These are phyloP conservation scores for Synanthedon myopaeformis DNA, from an alignment of 2,888 invertebrate species.

Conservation along the genomic window DNA sequence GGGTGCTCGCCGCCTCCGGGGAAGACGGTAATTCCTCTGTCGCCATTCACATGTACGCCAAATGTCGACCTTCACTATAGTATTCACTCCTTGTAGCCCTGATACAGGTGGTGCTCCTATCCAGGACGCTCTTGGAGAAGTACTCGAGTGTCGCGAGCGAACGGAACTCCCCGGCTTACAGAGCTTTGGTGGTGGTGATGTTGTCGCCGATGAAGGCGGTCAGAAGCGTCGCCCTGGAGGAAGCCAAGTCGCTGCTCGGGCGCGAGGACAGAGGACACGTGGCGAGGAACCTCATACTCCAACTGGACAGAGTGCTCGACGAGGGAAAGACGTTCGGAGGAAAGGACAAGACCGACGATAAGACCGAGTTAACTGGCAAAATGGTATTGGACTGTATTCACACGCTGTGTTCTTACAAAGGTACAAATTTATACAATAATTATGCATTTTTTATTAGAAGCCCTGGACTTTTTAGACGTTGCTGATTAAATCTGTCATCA, in stretches of 20 bases:
- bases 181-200: constrained; percentile 77
- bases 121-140: constrained; percentile 77
- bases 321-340: constrained; percentile 62
- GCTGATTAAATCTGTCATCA: constrained; percentile 15
- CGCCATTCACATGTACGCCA: neutral
- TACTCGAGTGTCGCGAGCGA: constrained; percentile 77
- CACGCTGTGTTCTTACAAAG: constrained; percentile 62
- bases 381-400: constrained; percentile 67
- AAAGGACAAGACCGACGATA: constrained; percentile 50
- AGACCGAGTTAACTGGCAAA: constrained; percentile 64
- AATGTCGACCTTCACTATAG: constrained; percentile 31
- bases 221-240: constrained; percentile 71
- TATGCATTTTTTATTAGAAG: neutral
- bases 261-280: constrained; percentile 72
- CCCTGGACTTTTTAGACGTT: too few relatives aligned
- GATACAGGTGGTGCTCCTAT: constrained; percentile 78
- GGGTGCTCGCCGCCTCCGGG: constrained; percentile 77
- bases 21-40: constrained; percentile 70
- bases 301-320: constrained; percentile 76
- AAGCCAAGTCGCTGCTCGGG: constrained; percentile 73
- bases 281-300: constrained; percentile 73
- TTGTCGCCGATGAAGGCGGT: constrained; percentile 73
- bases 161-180: constrained; percentile 74
- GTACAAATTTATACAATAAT: constrained; percentile 16
- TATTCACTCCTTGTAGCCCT: constrained; percentile 62